Percentiles rank a stretch among this genome's conserved stretches.
phyloP scores from a whole-genome alignment of 1,140 invertebrate species.

The Orussus abietinus region DNA sequence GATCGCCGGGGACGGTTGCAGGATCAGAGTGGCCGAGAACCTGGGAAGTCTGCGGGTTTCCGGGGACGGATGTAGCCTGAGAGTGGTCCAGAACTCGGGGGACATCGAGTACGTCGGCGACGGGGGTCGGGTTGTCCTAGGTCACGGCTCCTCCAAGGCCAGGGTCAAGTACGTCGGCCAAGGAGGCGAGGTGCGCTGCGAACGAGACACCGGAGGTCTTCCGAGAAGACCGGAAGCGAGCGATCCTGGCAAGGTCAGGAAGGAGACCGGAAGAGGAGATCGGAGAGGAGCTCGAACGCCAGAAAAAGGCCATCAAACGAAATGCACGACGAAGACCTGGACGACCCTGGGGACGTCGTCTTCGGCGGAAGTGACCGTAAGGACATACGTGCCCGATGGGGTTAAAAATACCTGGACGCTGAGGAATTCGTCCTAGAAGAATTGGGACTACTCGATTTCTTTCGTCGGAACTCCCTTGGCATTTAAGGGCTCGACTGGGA shows the following conservation, averaged over 20 bases:
- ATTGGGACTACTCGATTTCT: too few species aligned
- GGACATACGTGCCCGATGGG: too few species aligned
- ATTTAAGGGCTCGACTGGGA: too few species aligned
- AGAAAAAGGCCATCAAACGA: too few species aligned
- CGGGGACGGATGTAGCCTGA: slow-evolving; percentile 38
- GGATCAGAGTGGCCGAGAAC: slow-evolving; percentile 28
- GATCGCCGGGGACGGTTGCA: slow-evolving; percentile 37
- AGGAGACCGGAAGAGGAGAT: too few species aligned
- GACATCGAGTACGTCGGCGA: slow-evolving; percentile 39
- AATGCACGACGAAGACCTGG: too few species aligned
- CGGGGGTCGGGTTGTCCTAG: slow-evolving; percentile 32
- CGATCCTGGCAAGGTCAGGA: neutral
- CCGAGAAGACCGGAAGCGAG: neutral
- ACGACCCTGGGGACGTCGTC: too few species aligned
- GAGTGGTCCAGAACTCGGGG: slow-evolving; percentile 29
- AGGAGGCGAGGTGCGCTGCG: slow-evolving; percentile 26
- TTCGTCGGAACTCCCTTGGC: too few species aligned
- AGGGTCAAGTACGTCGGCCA: slow-evolving; percentile 33
- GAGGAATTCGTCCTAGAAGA: too few species aligned
- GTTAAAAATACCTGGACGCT: too few species aligned
- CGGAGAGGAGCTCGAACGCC: too few species aligned
- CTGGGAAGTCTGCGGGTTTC: slow-evolving; percentile 29
- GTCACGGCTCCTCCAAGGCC: slow-evolving; percentile 19
- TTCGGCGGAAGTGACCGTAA: too few species aligned
- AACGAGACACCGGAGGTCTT: neutral